Evolutionary conservation across 2,113 vertebrate genomes (phyloP), one percentile per base, ranked within the genome.

Genomic region (Ondatra zibethicus): DNA sequence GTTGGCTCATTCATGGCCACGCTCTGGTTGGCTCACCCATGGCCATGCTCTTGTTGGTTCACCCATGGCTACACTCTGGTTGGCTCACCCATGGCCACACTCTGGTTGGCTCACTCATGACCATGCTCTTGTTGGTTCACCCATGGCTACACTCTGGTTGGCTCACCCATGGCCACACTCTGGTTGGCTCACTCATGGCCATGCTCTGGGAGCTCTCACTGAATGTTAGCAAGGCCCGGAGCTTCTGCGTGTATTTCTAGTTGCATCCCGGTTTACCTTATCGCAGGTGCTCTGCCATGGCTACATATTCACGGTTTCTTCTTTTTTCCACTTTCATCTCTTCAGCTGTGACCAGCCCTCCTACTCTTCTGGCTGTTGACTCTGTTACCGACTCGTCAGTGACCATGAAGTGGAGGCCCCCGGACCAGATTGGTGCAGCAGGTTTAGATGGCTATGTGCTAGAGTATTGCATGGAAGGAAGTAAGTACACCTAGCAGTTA

Each of bases 381-480:
- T 99, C 98, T 0, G 99, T 99, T 72, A 99, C 99, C 0, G 99
- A 99, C 96, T 99, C 93, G 55, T 97, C 99, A 0, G 99, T 99
- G 93, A 99, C 99, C 0, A 99, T 99, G 98, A 99, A 99, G 97
- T 99, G 99, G 99, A 99, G 99, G 76, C 99, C 99, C 9, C 99
- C 99, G 47, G 99, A 99, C 96, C 99, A 99, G 91, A 99, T 99
- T 0, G 99, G 99, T 68, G 99, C 99, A 0, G 99, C 99, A 29
- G 99, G 99, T 84, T 98, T 99, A 97, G 99, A 99, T 0, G 99
- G 99, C 96, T 99, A 99, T 97, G 97, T 99, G 94, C 97, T 99
- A 98, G 99, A 99, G 97, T 99, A 99, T 98, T 99, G 99, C 98
- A 92, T 99, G 72, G 99, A 99, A 99, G 99, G 99, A 99, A 99